These are phyloP conservation scores for western clawed frog (Xenopus tropicalis) DNA, from an alignment of 2,113 vertebrate genomes.

Conservation along the genomic window DNA sequence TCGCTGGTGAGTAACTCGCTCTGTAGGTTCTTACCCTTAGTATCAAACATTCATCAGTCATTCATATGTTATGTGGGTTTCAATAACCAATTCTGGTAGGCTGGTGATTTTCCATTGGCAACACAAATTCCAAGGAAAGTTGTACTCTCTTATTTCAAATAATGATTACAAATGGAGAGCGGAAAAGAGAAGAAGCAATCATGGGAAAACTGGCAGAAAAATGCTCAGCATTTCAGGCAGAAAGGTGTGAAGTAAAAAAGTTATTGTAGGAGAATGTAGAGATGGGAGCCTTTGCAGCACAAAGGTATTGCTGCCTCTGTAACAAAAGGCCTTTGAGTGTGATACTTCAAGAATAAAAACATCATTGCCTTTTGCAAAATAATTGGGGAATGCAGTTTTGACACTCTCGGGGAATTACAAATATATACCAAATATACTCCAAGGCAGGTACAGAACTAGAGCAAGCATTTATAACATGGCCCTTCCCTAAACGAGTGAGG, in stretches of 20 bases:
- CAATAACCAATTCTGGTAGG: slow-evolving; percentile 4
- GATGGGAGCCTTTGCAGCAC: not conserved
- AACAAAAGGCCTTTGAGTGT: too few species aligned
- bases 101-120: not conserved
- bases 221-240: not conserved
- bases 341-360: too few species aligned
- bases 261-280: too few species aligned
- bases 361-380: too few species aligned
- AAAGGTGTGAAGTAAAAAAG: not conserved
- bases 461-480: not conserved
- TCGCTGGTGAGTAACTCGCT: too few species aligned
- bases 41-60: too few species aligned
- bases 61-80: not conserved
- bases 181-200: not conserved
- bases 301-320: not conserved
- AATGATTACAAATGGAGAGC: not conserved
- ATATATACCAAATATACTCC: too few species aligned
- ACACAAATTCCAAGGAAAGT: slow-evolving; percentile 8
- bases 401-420: not conserved
- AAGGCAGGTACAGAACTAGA: not conserved
- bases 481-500: not conserved
- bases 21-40: too few species aligned
- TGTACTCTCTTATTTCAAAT: slow-evolving; percentile 10
- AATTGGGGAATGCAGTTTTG: too few species aligned
- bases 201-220: slow-evolving; percentile 11